Conservation (phyloP, 2,113 vertebrate species). For the Capreolus pygargus region DNA sequence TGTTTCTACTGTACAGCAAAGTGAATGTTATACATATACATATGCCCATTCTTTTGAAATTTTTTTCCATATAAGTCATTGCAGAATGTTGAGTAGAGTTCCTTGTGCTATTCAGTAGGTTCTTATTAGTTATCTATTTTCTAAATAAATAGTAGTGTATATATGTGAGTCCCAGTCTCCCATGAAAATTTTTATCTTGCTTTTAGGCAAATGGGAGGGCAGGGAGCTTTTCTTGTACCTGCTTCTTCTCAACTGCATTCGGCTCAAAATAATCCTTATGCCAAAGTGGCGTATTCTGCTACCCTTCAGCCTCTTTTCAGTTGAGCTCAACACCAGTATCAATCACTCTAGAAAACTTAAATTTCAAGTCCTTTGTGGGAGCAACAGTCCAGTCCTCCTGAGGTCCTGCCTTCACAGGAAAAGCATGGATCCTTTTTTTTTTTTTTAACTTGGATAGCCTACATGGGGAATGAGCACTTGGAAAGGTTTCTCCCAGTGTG, state of each 20-base stretch:
- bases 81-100: not conserved
- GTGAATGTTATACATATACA: not conserved
- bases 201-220: not conserved
- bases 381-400: not conserved
- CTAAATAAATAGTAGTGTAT: not conserved
- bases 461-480: not conserved
- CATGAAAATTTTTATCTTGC: not conserved
- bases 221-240: not conserved
- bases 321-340: not conserved
- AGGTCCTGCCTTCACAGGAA: not conserved
- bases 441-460: not conserved
- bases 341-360: not conserved
- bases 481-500: not conserved
- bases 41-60: not conserved
- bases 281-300: not conserved
- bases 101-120: not conserved
- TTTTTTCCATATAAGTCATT: not conserved
- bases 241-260: not conserved
- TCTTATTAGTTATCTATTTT: not conserved
- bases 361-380: not conserved
- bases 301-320: not conserved
- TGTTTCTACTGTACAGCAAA: not conserved
- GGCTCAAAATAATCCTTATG: not conserved
- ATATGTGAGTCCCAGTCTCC: no score
- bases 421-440: not conserved